Evolutionary conservation across 1,140 invertebrate genomes (phyloP), one percentile per base, ranked within the genome.

Genomic region (Drosophila mauritiana): DNA sequence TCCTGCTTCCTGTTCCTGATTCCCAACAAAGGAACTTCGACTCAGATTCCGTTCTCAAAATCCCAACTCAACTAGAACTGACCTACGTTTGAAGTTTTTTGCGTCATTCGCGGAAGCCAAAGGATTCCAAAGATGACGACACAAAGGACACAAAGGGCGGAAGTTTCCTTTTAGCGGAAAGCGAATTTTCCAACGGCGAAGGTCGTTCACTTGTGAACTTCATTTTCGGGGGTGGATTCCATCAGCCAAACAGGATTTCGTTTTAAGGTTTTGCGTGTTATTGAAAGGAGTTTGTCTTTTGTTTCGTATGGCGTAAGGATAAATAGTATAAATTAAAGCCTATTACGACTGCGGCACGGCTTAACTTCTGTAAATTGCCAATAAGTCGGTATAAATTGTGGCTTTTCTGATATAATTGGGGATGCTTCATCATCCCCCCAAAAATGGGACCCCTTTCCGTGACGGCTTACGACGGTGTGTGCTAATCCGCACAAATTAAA

Each of bases 401-500:
- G 34, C 51, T 82, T 72, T 62, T 56, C 37, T 31, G 36, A 37
- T 45, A 27, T 64, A 72, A 73, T 82, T 72, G 58, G 54, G 39
- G 45, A 12, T 13, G 10, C 10, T 12, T 7, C 1, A 25, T 15
- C 15, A 13, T 37, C 5, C 39, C 17, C n/a, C 15, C n/a, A 12
- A 17, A 15, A 48, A 27, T 25, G 25, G 36, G 20, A 52, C 48
- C 22, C 22, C 20, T 12, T 27, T 20, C 37, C 11, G 12, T 22
- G 2, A 25, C n/a, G 45, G 27, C 27, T 62, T 53, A 73, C 10
- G 40, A 31, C 48, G 48, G 64, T 74, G 73, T 86, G 68, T 61
- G 45, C 74, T 86, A 89, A 89, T 89, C 84, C 84, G 42, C 57
- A 80, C 80, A 89, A 89, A 89, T 89, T 84, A 89, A 89, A 89